A percentile compares a stretch with the other conserved stretches of the same genome.
phyloP scores from a whole-genome alignment of 2,888 invertebrate genomes.

The Cryptocephalus moraei region DNA sequence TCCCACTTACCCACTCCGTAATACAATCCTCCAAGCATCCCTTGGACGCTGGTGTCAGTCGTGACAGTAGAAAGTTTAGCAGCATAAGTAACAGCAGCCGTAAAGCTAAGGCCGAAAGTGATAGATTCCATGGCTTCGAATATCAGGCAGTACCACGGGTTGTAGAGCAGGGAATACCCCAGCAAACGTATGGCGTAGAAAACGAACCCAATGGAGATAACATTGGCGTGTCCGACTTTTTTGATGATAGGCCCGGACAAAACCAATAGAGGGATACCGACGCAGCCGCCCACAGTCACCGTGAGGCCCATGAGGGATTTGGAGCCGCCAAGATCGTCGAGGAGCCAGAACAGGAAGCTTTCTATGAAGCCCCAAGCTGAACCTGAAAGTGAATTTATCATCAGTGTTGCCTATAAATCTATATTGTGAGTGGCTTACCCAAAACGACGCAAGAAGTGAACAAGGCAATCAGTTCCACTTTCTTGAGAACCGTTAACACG shows the following conservation, averaged over 20 bases:
- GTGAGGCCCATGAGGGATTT: conserved; percentile 71
- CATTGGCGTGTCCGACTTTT: conserved; percentile 64
- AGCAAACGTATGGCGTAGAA: conserved; percentile 64
- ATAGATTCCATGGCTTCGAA: conserved; percentile 72
- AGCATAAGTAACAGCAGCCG: conserved; percentile 69
- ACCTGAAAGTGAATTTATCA: conserved; percentile 38
- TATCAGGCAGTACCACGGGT: conserved; percentile 64
- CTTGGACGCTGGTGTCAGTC: conserved; percentile 68
- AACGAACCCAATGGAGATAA: conserved; percentile 65
- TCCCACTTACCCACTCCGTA: conserved; percentile 57
- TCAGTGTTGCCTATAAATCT: no score
- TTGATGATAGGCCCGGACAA: conserved; percentile 68
- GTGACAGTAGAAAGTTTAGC: conserved; percentile 61
- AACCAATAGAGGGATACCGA: conserved; percentile 64
- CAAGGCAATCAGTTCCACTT: conserved; percentile 61
- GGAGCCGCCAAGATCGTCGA: conserved; percentile 66
- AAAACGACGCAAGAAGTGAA: conserved; percentile 61
- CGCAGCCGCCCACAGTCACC: conserved; percentile 66
- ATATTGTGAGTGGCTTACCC: conserved; percentile 41
- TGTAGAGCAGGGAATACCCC: conserved; percentile 65
- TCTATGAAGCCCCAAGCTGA: conserved; percentile 78
- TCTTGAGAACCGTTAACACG: conserved; percentile 55
- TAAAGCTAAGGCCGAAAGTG: conserved; percentile 64
- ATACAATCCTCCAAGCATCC: conserved; percentile 67
- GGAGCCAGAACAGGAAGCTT: conserved; percentile 70